Conservation (phyloP, 2,113 vertebrate species). For the Rhinopomastus cyanomelas region DNA sequence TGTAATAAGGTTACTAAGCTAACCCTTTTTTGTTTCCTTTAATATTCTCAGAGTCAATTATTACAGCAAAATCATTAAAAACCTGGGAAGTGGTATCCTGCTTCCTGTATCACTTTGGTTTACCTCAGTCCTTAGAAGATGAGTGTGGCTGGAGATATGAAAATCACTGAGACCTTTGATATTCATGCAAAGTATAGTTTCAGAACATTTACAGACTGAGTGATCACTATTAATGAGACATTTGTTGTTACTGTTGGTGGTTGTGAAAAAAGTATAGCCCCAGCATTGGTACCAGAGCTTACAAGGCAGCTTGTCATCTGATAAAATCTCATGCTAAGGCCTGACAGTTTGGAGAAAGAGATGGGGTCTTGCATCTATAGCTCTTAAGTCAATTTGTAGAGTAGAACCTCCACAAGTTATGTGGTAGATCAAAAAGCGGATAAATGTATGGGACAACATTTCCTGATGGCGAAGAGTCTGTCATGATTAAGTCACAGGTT, state of each 20-base stretch:
- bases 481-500: conserved; percentile 73
- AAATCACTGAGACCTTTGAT: conserved; percentile 72
- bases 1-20: neutral
- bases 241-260: conserved; percentile 65
- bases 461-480: conserved; percentile 81
- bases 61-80: conserved; percentile 82
- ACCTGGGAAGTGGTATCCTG: conserved; percentile 66
- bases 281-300: conserved; percentile 73
- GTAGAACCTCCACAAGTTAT: conserved; percentile 64
- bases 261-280: conserved; percentile 72
- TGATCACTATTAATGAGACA: conserved; percentile 82
- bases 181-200: conserved; percentile 82
- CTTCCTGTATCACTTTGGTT: conserved; percentile 79
- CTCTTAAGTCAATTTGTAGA: conserved; percentile 77
- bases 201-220: conserved; percentile 77
- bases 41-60: conserved; percentile 72
- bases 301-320: conserved; percentile 77
- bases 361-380: conserved; percentile 71
- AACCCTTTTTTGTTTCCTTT: neutral
- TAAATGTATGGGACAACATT: too few relatives aligned
- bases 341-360: conserved; percentile 77
- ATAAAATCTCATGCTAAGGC: conserved; percentile 78
- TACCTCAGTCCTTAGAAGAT: conserved; percentile 81
- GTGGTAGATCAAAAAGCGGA: conserved; percentile 63
- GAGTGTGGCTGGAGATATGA: conserved; percentile 75